phyloP scores from a whole-genome alignment of 2,888 invertebrate species.

The Catocala fraxini region DNA sequence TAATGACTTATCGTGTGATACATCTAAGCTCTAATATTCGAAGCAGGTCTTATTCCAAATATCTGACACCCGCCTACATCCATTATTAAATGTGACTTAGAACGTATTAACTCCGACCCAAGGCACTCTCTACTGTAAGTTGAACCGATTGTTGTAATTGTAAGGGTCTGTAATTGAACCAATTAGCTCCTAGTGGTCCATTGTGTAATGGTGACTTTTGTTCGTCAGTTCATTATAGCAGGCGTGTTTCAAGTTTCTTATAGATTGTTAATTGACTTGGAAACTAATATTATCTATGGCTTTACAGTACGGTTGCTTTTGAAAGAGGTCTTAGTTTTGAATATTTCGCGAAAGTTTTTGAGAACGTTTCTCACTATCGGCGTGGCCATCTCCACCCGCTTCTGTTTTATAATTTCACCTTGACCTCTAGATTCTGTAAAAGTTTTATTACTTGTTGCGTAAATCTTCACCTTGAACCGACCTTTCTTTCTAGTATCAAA shows the following conservation, averaged over 20 bases:
- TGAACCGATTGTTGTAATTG: constrained; percentile 19
- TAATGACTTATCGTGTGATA: no score
- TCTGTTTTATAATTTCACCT: no score
- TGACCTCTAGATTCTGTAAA: no score
- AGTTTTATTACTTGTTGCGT: no score
- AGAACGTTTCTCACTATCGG: no score
- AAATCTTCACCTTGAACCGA: no score
- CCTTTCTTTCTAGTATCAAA: no score
- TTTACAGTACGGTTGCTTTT: not conserved
- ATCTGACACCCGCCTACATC: not conserved
- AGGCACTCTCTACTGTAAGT: constrained; percentile 9
- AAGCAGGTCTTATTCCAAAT: not conserved
- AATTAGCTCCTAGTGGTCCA: constrained; percentile 34
- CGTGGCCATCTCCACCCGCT: no score
- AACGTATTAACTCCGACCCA: not conserved
- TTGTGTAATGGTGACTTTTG: constrained; percentile 30
- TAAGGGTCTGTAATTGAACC: constrained; percentile 31
- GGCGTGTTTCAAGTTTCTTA: constrained; percentile 10
- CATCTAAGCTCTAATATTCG: not conserved
- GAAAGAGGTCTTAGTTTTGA: no score
- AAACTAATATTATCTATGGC: not conserved
- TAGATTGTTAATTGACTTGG: constrained; percentile 1
- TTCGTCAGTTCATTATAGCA: constrained; percentile 12
- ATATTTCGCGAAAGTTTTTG: no score
- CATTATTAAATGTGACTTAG: not conserved